phyloP scores from a whole-genome alignment of 2,113 vertebrate genomes.

The Castor canadensis region DNA sequence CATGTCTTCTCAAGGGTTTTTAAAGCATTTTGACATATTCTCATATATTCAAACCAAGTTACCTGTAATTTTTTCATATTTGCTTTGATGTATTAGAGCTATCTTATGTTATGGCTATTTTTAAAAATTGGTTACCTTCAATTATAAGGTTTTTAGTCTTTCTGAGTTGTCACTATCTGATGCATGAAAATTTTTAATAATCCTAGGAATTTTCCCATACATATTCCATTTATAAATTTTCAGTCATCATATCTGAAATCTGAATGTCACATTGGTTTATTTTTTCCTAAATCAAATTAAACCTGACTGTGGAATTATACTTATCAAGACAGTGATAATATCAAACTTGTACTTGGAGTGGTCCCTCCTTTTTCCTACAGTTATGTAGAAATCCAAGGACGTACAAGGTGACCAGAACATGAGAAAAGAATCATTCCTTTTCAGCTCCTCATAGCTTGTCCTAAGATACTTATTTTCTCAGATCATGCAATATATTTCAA shows the following conservation, averaged over 20 bases:
- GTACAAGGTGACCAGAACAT: background rate
- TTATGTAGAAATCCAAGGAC: background rate
- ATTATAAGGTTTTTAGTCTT: conserved; percentile 26
- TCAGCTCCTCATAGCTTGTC: background rate
- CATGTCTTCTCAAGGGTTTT: background rate
- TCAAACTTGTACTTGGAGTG: background rate
- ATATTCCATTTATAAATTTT: conserved; percentile 19
- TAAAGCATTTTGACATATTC: conserved; percentile 25
- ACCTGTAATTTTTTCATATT: background rate
- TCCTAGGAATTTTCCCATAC: background rate
- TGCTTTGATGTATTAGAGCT: background rate
- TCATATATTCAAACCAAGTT: background rate
- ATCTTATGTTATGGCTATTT: background rate
- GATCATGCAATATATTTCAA: background rate
- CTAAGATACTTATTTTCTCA: background rate
- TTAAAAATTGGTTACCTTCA: conserved; percentile 11
- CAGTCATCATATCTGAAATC: background rate
- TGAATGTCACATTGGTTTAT: conserved; percentile 20
- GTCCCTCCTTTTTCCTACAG: background rate
- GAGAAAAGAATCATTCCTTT: background rate
- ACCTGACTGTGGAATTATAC: conserved; percentile 33
- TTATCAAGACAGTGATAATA: background rate
- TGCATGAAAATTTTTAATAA: conserved; percentile 34
- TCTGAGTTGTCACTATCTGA: conserved; percentile 1
- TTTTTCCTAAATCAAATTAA: conserved; percentile 55